Percentiles rank a stretch among this genome's conserved stretches.
Evolutionary conservation across 2,797 vertebrate species (phyloP).

Genomic region (Hippocampus kuda): DNA sequence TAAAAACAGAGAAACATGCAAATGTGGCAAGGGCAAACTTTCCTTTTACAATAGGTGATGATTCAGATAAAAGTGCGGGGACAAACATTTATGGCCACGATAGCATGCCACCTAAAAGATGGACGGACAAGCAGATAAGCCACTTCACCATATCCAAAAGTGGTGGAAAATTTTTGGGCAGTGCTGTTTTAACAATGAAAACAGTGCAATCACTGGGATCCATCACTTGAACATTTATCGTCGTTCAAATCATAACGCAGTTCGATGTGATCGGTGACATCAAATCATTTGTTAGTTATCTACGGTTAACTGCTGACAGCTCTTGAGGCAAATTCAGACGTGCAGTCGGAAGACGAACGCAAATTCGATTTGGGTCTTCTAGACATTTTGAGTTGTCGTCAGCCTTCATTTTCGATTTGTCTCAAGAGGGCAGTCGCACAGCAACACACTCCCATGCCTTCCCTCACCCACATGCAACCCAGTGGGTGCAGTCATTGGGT

Average conservation of each 20-base stretch:
- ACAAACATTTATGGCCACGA: no score
- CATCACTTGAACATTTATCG: neutral
- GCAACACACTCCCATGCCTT: conserved; percentile 36
- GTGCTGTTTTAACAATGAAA: neutral
- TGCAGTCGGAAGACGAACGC: neutral
- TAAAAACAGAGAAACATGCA: no score
- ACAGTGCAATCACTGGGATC: neutral
- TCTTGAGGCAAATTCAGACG: conserved; percentile 2
- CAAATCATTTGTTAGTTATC: neutral
- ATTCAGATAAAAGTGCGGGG: no score
- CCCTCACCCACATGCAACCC: conserved; percentile 60
- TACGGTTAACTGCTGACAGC: neutral
- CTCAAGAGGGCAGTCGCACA: neutral
- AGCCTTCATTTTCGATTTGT: neutral
- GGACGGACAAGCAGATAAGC: no score
- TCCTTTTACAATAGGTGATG: no score
- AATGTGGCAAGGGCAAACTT: no score
- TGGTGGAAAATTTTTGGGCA: neutral
- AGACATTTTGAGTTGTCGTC: neutral
- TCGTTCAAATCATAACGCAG: neutral
- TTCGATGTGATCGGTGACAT: neutral
- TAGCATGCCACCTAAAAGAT: no score
- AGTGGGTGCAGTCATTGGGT: conserved; percentile 72
- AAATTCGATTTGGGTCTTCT: neutral
- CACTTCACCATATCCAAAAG: no score